Base-by-base conservation (phyloP, 2,113 vertebrate species). In the Pelusios castaneus region DNA sequence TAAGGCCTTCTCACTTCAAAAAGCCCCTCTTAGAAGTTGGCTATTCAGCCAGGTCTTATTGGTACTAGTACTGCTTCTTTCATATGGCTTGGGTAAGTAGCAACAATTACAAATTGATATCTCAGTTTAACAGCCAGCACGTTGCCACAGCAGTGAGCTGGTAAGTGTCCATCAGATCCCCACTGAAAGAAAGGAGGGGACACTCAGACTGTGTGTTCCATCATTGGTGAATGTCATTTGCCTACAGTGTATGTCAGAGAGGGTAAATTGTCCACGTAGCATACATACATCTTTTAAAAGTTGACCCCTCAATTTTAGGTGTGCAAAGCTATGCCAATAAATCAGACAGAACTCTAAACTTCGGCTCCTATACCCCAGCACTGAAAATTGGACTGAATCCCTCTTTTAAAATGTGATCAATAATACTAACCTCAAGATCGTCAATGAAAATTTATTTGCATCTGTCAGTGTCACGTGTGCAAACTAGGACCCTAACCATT, bases 281-380 rank as follows among this genome's bases (percentile, higher is more conserved):
- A 79, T 9, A 19, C 6, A n/a, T 5, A 3, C n/a, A 34, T 79
- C 78, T 70, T 47, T 47, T 78, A 52, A 90, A 92, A 56, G 5
- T 1, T 89, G 51, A 55, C 6, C 43, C 43, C 75, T 1, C 0
- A 88, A 24, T 43, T 85, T 41, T 2, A 6, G 0, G 2, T 38
- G 47, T 27, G 5, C 1, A 34, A n/a, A 43, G 73, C 60, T 82
- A 49, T 0, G 2, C 3, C 55, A 76, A 12, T 0, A 0, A 91
- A 82, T 6, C 1, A 67, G 81, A 82, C 76, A 49, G 41, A 52
- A 31, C 80, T 51, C 27, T 81, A 56, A 12, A 4, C 41, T 52
- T 58, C 60, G 4, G n/a, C 22, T 14, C 8, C 78, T 81, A 31
- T 34, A 43, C 63, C 63, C n/a, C 34, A n/a, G n/a, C 19, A 38